Conservation (phyloP, 2,888 invertebrate genomes). For the Eurytoma californica region DNA sequence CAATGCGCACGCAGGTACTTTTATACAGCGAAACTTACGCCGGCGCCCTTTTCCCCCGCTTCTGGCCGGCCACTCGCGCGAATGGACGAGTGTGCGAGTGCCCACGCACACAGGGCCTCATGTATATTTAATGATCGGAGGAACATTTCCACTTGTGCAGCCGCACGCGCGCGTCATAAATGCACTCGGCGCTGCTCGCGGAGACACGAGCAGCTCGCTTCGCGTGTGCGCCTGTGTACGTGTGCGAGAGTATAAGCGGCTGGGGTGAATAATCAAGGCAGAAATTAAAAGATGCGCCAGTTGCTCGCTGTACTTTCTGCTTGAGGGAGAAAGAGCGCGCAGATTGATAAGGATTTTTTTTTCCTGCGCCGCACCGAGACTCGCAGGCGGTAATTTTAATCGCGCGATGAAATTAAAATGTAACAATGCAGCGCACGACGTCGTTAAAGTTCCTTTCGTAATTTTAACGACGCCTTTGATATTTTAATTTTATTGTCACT, state of each 20-base stretch:
- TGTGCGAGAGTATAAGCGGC: not conserved
- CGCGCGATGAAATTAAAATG: conserved; percentile 20
- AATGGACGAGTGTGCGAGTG: not conserved
- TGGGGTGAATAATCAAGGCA: conserved; percentile 31
- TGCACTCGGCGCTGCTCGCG: conserved; percentile 30
- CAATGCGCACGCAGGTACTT: not conserved
- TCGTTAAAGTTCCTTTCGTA: conserved; percentile 10
- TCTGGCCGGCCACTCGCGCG: conserved; percentile 6
- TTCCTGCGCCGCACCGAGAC: not conserved
- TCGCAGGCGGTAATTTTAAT: conserved; percentile 1
- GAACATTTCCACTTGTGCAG: conserved; percentile 55
- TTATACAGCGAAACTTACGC: conserved; percentile 21
- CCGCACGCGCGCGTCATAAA: conserved; percentile 43
- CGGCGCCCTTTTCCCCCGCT: conserved; percentile 29
- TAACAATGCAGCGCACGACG: not conserved
- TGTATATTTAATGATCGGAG: conserved; percentile 65
- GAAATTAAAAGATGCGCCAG: conserved; percentile 19
- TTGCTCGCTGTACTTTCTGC: not conserved
- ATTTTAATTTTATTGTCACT: conserved; percentile 34
- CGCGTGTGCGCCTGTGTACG: not conserved
- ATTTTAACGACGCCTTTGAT: conserved; percentile 20
- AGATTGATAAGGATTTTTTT: conserved; percentile 37
- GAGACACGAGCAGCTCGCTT: too few relatives aligned
- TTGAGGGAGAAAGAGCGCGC: not conserved
- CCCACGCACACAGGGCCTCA: conserved; percentile 54